Percentiles rank a stretch among this genome's conserved stretches.
phyloP scores from a whole-genome alignment of 1,140 invertebrate species.

The Hyles vespertilio region DNA sequence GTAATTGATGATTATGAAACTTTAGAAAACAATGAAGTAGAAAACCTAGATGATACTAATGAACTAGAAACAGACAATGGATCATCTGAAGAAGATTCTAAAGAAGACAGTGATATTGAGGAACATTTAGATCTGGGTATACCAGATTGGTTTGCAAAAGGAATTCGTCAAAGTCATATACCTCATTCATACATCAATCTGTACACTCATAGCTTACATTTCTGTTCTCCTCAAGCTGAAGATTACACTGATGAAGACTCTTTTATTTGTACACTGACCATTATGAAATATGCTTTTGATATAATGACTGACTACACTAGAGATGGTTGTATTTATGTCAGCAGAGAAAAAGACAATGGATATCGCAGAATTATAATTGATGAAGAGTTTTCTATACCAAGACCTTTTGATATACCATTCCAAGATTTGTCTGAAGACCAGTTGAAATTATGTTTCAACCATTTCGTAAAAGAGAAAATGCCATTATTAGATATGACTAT shows the following conservation, averaged over 20 bases:
- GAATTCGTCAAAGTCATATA: slow-evolving; percentile 77
- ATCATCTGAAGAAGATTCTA: slow-evolving; percentile 21
- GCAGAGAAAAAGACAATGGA: slow-evolving; percentile 42
- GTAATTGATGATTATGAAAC: slow-evolving; percentile 15
- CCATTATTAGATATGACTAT: slow-evolving; percentile 49
- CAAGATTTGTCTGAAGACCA: slow-evolving; percentile 57
- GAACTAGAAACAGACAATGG: slow-evolving; percentile 17
- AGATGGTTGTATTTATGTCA: slow-evolving; percentile 59
- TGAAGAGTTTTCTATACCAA: slow-evolving; percentile 46
- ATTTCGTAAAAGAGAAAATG: slow-evolving; percentile 72
- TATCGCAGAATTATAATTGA: slow-evolving; percentile 48
- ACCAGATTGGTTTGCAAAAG: slow-evolving; percentile 81
- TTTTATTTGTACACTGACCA: slow-evolving; percentile 78
- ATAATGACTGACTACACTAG: slow-evolving; percentile 72
- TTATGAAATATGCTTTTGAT: slow-evolving; percentile 81
- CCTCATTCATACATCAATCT: slow-evolving; percentile 82
- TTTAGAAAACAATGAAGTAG: slow-evolving; percentile 19
- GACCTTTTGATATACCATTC: slow-evolving; percentile 42
- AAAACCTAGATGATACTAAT: slow-evolving; percentile 10
- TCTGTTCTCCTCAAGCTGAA: slow-evolving; percentile 85
- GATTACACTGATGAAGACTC: slow-evolving; percentile 78
- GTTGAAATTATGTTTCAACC: slow-evolving; percentile 48
- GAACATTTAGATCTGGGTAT: slow-evolving; percentile 36
- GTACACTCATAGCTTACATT: slow-evolving; percentile 78
- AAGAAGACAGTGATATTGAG: slow-evolving; percentile 16